phyloP scores from a whole-genome alignment of 2,113 vertebrate species.

The Pangasianodon hypophthalmus region DNA sequence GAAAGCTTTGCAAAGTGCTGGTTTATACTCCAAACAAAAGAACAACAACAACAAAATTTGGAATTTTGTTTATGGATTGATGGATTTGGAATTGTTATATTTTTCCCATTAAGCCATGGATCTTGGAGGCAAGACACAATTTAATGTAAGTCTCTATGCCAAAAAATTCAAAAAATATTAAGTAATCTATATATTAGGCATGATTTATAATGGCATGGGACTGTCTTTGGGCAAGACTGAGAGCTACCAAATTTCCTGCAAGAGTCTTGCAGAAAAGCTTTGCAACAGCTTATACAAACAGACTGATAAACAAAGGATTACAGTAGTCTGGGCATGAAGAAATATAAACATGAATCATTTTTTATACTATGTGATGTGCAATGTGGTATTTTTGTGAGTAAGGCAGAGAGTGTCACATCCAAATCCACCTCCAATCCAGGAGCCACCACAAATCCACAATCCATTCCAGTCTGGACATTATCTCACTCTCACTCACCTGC shows the following conservation, averaged over 20 bases:
- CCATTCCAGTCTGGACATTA: neutral
- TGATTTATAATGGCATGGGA: neutral
- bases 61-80: neutral
- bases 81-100: neutral
- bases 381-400: neutral
- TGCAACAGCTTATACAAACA: neutral
- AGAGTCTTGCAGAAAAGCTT: neutral
- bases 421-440: neutral
- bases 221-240: neutral
- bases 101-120: neutral
- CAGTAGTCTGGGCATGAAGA: neutral
- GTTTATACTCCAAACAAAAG: neutral
- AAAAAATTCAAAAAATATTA: neutral
- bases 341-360: neutral
- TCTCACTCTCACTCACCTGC: neutral
- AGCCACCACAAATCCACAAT: neutral
- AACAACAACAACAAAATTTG: neutral
- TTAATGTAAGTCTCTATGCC: neutral
- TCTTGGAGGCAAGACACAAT: neutral
- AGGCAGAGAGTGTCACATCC: neutral
- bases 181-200: neutral
- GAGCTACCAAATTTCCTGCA: too few relatives aligned
- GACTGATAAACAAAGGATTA: neutral
- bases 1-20: neutral
- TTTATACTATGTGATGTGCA: neutral